Percentiles rank a stretch among this genome's conserved stretches.
phyloP scores from a whole-genome alignment of 2,113 vertebrate genomes.

The Tapirus terrestris region DNA sequence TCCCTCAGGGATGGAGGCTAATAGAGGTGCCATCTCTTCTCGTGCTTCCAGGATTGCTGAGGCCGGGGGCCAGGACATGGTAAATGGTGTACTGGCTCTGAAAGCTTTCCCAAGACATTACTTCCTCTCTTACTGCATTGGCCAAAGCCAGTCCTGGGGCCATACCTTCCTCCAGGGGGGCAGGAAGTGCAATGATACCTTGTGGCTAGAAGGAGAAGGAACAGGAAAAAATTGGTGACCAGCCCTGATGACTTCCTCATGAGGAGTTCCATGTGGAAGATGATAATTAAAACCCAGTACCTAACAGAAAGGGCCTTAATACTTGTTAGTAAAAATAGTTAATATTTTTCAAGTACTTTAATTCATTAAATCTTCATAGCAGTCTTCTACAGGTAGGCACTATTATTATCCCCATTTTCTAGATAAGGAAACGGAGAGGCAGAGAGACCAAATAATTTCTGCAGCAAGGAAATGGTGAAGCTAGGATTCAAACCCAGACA shows the following conservation, averaged over 20 bases:
- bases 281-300: background rate
- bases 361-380: background rate
- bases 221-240: background rate
- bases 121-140: background rate
- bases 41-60: accelerated
- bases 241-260: background rate
- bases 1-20: accelerated
- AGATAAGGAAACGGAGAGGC: background rate
- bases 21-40: accelerated
- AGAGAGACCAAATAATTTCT: background rate
- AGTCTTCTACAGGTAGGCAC: background rate
- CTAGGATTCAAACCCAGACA: background rate
- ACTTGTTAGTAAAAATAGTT: background rate
- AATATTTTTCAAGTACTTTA: background rate
- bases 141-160: background rate
- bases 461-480: background rate
- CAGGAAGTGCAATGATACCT: background rate
- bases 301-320: background rate
- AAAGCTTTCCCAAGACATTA: background rate
- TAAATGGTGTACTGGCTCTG: no score
- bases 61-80: accelerated
- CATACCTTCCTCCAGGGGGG: background rate
- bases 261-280: background rate
- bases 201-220: background rate
- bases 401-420: background rate